These are phyloP conservation scores for Lateolabrax maculatus DNA, from an alignment of 2,797 vertebrate genomes.

Conservation along the genomic window DNA sequence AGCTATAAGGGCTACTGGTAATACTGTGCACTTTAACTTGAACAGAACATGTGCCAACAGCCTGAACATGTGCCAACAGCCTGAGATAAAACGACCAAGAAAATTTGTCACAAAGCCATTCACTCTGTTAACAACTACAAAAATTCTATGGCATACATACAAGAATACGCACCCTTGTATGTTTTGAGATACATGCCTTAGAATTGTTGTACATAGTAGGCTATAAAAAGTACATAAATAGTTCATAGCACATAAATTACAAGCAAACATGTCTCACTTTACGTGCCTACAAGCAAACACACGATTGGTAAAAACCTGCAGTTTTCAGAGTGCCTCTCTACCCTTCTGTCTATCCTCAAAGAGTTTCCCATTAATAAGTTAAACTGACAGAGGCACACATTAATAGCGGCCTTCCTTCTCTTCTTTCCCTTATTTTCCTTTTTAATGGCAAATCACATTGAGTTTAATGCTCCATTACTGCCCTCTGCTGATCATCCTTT, in stretches of 20 bases:
- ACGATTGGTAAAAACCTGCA: background rate
- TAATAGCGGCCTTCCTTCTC: background rate
- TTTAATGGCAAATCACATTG: background rate
- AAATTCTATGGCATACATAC: background rate
- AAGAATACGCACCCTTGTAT: background rate
- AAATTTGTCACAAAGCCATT: background rate
- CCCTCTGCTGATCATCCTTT: constrained; percentile 62
- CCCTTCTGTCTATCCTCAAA: background rate
- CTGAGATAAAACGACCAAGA: background rate
- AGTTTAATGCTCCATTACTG: constrained; percentile 41
- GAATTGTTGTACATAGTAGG: too few relatives aligned
- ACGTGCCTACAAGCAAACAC: background rate
- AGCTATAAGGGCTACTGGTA: background rate
- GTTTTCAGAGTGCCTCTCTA: background rate
- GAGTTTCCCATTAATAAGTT: background rate
- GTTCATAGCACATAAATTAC: background rate
- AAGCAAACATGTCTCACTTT: background rate
- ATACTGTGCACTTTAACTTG: background rate
- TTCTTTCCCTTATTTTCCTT: background rate
- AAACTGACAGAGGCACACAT: background rate
- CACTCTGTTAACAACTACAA: background rate
- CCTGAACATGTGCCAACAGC: background rate
- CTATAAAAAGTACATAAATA: too few relatives aligned
- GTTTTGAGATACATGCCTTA: too few relatives aligned
- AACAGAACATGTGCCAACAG: too few relatives aligned